Evolutionary conservation across 2,888 invertebrate species (phyloP), one percentile per base, ranked within the genome.

Genomic region (Phaedon cochleariae): DNA sequence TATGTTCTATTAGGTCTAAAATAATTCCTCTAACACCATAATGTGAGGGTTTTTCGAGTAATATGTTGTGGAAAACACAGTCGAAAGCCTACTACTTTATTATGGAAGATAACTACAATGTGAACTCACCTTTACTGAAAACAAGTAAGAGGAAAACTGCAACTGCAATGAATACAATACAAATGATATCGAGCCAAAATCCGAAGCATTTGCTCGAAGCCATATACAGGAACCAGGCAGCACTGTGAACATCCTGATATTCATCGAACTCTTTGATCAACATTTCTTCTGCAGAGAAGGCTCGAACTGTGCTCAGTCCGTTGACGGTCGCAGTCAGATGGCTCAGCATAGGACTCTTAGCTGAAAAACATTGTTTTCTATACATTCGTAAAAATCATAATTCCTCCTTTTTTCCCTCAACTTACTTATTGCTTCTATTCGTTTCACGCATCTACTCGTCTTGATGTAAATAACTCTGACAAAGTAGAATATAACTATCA

Each of bases 311-410:
- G 15, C 90, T 87, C 1, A 95, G 82, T 1, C 94, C 94, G 79
- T 92, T 89, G 45, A 95, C 85, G 0, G 92, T 90, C 52, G 92
- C 89, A 73, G 89, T 91, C 62, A 94, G 85, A 75, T 94, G 90
- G 1, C 90, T 88, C 79, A 92, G 93, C 1, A 95, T 88, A 0
- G 94, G 94, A 77, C 92, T 93, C 62, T 92, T 88, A 61, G 91
- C 93, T 93, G 81, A 31, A 77, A 79, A 5, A 26, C 26, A 26
- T 26, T n/a, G n/a, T n/a, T 5, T 26, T 26, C 26, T 26, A 26
- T 26, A 26, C 20, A 12, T n/a, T 18, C 18, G 12, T n/a, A 18
- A n/a, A 54, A 26, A 57, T 54, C 7, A 41, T 20, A 29, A 41
- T 34, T 48, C 15, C 26, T 52, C 34, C 15, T 41, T 15, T 10